Base-by-base conservation (phyloP, 2,113 vertebrate genomes). In the Daphoenositta chrysoptera region DNA sequence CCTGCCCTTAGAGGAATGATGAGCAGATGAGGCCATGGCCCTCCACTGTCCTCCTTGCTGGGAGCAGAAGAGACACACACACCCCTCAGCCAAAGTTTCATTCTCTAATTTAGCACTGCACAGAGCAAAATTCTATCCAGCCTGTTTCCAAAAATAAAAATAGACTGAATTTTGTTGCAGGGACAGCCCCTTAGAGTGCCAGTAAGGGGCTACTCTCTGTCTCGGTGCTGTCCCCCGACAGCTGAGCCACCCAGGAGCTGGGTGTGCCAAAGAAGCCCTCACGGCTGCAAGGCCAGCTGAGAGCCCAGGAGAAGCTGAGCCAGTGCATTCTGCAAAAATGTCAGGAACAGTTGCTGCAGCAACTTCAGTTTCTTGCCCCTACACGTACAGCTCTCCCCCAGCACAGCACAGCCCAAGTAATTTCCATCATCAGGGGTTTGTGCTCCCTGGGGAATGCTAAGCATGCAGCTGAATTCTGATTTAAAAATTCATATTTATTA, bases 261-360 rank as follows among this genome's bases (percentile, higher is more conserved):
- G 44, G 42, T 48, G 82, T 31, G 66, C 89, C 1, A 3, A 58
- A 87, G 57, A 22, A 93, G 44, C 40, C 48, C 18, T 18, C 60
- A 15, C 2, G 31, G 75, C 76, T 81, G 70, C 80, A 70, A 23
- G 48, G 47, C 57, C 76, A 96, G 92, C 91, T 75, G 72, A 93
- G 93, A 79, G 56, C 47, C 81, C 33, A 1, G 2, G 10, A 70
- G 47, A 94, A 89, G 79, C 31, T 0, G 3, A 91, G 44, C 21
- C 5, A 3, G 6, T 11, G 40, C 39, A 23, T 54, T 75, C 71
- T 91, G 58, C 53, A 86, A 64, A 83, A 51, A 19, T 26, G 15
- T 50, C 82, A 72, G 70, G 10, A 96, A 90, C 94, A 94, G 77
- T 22, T 92, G 79, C 68, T 94, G 47, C 88, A 73, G 54, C 0